Conservation (phyloP, 2,888 invertebrate genomes). For the Diogma glabrata region DNA sequence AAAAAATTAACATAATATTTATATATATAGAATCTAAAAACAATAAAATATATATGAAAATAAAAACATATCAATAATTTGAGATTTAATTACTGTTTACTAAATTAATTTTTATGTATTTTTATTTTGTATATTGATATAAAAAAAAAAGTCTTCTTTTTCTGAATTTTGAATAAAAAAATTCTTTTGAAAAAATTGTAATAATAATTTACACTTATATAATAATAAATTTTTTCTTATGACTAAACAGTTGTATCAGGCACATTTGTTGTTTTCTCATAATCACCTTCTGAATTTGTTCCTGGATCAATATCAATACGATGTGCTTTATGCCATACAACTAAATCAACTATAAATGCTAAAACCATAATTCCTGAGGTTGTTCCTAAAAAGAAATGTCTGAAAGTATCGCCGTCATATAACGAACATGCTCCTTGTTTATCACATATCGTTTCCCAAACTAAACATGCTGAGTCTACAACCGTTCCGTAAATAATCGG, state of each 20-base stretch:
- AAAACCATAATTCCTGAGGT: slow-evolving; percentile 75
- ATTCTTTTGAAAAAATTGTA: too few relatives aligned
- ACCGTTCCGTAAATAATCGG: slow-evolving; percentile 90
- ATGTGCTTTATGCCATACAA: slow-evolving; percentile 82
- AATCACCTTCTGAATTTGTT: slow-evolving; percentile 24
- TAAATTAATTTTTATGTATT: too few relatives aligned
- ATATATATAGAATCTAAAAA: too few relatives aligned
- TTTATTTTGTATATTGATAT: too few relatives aligned
- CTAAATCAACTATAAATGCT: slow-evolving; percentile 77
- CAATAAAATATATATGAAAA: too few relatives aligned
- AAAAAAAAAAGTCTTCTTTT: too few relatives aligned
- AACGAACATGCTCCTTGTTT: slow-evolving; percentile 74
- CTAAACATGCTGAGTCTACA: slow-evolving; percentile 81
- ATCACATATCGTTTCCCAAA: slow-evolving; percentile 74
- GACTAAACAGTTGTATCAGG: slow-evolving; percentile 32
- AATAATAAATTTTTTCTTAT: too few relatives aligned
- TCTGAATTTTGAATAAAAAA: too few relatives aligned
- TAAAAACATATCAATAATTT: too few relatives aligned
- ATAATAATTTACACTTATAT: too few relatives aligned
- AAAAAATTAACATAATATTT: too few relatives aligned
- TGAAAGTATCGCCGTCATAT: slow-evolving; percentile 74
- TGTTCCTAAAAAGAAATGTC: slow-evolving; percentile 76
- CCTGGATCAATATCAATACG: slow-evolving; percentile 60
- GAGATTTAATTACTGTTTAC: too few relatives aligned
- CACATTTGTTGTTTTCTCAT: slow-evolving; percentile 28